Evolutionary conservation across 2,113 vertebrate genomes (phyloP), one percentile per base, ranked within the genome.

Genomic region (Hydrochoerus hydrochaeris): DNA sequence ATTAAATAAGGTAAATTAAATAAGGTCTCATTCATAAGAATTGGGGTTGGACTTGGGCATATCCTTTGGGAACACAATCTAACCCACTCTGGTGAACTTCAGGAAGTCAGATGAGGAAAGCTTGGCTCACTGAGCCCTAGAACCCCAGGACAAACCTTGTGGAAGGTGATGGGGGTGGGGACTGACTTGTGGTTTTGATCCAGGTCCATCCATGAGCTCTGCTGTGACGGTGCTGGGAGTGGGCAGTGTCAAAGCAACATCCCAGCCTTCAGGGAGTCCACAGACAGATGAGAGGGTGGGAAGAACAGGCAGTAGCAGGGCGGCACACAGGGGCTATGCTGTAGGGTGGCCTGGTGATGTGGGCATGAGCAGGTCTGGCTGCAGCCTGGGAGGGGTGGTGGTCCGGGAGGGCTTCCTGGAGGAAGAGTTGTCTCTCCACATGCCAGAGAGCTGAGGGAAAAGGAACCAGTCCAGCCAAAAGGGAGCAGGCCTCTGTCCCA

Each of bases 331-430:
- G n/a, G 58, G 49, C 63, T 58, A 2, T 65, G 28, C 26, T 44
- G 17, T 41, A 75, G 8, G 26, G 71, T 57, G 65, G 35, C 20
- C 32, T 58, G 19, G 11, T 44, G n/a, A 46, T 49, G 20, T 12
- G 78, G n/a, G 62, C 14, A 49, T 67, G 32, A 24, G 28, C 35
- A 63, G 49, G 73, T 85, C n/a, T 69, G 28, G 35, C 22, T 71
- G 60, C 8, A 84, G 5, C 44, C 85, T 16, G 44, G 54, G 38
- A 35, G 52, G 30, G 60, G 1, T 26, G 20, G 67, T 41, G 20
- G 20, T 28, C 90, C 93, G 49, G 41, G 62, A 69, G 24, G 41
- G 57, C 67, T 97, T 96, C 67, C 88, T 62, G 26, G 67, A 87
- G 60, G 54, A 85, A 52, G 60, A 22, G 17, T 44, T 22, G 3